phyloP scores from a whole-genome alignment of 2,113 vertebrate genomes.

The Brachypodius melanocephalos region DNA sequence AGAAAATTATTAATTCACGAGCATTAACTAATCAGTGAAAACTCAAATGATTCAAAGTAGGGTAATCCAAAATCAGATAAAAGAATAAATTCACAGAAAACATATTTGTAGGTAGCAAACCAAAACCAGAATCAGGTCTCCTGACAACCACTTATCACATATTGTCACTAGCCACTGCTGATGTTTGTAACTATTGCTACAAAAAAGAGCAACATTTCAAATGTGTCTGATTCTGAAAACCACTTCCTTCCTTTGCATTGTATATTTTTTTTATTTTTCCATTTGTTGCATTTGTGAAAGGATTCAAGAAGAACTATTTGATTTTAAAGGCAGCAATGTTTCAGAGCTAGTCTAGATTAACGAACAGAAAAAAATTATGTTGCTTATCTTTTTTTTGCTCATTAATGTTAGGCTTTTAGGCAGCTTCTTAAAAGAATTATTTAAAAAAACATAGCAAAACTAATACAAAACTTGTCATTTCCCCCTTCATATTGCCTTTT shows the following conservation, averaged over 20 bases:
- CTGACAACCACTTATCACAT: background rate
- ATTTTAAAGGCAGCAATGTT: background rate
- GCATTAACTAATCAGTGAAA: background rate
- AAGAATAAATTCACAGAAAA: background rate
- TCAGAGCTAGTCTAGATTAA: background rate
- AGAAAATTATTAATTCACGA: background rate
- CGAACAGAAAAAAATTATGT: background rate
- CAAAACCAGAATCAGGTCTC: background rate
- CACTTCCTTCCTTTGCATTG: background rate
- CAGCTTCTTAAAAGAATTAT: background rate
- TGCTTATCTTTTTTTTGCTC: background rate
- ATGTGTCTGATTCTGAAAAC: background rate
- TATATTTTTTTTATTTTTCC: background rate
- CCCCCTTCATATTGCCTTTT: background rate
- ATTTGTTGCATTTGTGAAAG: background rate
- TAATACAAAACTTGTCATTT: background rate
- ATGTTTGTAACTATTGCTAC: background rate
- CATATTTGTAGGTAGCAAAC: background rate
- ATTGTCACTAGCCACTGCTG: background rate
- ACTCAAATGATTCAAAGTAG: background rate
- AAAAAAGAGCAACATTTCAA: background rate
- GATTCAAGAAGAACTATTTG: background rate
- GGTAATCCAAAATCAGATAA: conserved; percentile 23
- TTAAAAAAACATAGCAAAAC: background rate
- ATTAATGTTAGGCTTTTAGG: background rate